Evolutionary conservation across 2,888 invertebrate genomes (phyloP).

Genomic region (Ditula angustiorana): DNA sequence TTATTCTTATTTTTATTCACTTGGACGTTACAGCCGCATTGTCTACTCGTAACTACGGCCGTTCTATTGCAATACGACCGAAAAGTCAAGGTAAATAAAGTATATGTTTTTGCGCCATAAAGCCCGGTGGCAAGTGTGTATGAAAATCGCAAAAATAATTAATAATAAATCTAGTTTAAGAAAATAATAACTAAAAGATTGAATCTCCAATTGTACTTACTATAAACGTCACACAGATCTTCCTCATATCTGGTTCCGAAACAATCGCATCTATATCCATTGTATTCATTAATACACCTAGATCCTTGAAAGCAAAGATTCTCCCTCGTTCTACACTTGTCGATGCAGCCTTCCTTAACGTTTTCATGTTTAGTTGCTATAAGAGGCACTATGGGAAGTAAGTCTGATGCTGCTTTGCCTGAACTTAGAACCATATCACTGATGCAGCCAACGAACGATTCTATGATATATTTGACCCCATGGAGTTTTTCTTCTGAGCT

Average conservation of each 20-base stretch:
- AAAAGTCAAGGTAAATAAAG: too few relatives aligned
- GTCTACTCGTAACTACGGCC: too few relatives aligned
- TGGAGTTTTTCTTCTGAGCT: slow-evolving; percentile 95
- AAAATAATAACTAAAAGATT: too few relatives aligned
- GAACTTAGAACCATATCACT: slow-evolving; percentile 94
- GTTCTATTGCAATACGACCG: too few relatives aligned
- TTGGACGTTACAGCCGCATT: too few relatives aligned
- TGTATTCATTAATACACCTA: slow-evolving; percentile 96
- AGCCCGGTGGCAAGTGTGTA: too few relatives aligned
- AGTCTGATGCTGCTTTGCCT: slow-evolving; percentile 93
- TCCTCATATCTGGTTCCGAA: slow-evolving; percentile 97
- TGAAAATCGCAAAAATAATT: too few relatives aligned
- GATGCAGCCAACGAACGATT: slow-evolving; percentile 96
- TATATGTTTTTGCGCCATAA: too few relatives aligned
- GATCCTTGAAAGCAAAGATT: slow-evolving; percentile 95
- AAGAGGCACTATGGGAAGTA: slow-evolving; percentile 92
- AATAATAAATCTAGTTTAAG: too few relatives aligned
- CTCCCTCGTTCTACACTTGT: slow-evolving; percentile 92
- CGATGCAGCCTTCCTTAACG: slow-evolving; percentile 94
- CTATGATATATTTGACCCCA: slow-evolving; percentile 96
- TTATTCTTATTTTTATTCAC: too few relatives aligned
- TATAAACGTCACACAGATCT: slow-evolving; percentile 95
- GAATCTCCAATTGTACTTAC: slow-evolving; percentile 85
- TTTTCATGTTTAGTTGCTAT: slow-evolving; percentile 96
- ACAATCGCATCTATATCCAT: slow-evolving; percentile 95